Evolutionary conservation across 2,113 vertebrate genomes (phyloP).

Genomic region (Prunella fulvescens): DNA sequence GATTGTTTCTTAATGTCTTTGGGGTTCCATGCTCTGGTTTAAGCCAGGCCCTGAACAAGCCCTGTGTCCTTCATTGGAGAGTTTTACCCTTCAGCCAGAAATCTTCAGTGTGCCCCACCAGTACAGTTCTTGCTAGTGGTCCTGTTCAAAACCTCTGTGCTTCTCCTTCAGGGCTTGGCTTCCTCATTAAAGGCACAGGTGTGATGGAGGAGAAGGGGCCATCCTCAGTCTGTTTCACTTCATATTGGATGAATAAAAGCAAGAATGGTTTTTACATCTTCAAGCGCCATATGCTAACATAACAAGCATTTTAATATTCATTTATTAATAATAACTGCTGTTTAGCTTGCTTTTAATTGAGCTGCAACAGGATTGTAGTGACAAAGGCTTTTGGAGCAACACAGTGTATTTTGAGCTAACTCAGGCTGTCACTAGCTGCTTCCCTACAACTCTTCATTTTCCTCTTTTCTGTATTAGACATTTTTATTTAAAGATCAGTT

Average conservation of each 20-base stretch:
- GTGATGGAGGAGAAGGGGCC: neutral
- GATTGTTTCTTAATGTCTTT: neutral
- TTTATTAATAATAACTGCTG: slow-evolving; percentile 67
- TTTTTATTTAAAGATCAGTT: neutral
- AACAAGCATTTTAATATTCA: slow-evolving; percentile 65
- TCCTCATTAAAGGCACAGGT: neutral
- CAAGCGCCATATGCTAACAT: slow-evolving; percentile 40
- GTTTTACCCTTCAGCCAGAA: neutral
- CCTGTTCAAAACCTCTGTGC: neutral
- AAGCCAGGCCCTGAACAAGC: neutral
- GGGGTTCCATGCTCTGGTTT: neutral
- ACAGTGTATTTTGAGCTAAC: slow-evolving; percentile 19
- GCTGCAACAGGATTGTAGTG: slow-evolving; percentile 4
- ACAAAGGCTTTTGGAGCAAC: slow-evolving; percentile 46
- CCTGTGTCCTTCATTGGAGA: fast-evolving
- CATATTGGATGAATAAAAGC: neutral
- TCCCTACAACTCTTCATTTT: neutral
- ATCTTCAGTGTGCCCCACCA: neutral
- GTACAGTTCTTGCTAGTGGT: neutral
- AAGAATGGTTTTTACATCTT: slow-evolving; percentile 19
- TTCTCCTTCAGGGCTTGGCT: neutral
- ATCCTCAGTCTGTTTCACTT: neutral
- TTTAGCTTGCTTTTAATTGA: slow-evolving; percentile 56
- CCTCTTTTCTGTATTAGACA: neutral
- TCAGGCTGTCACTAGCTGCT: slow-evolving; percentile 26